Percentiles rank a stretch among this genome's conserved stretches.
These are phyloP conservation scores for Copsychus sechellarum DNA, from an alignment of 2,113 vertebrate species.

Conservation along the genomic window DNA sequence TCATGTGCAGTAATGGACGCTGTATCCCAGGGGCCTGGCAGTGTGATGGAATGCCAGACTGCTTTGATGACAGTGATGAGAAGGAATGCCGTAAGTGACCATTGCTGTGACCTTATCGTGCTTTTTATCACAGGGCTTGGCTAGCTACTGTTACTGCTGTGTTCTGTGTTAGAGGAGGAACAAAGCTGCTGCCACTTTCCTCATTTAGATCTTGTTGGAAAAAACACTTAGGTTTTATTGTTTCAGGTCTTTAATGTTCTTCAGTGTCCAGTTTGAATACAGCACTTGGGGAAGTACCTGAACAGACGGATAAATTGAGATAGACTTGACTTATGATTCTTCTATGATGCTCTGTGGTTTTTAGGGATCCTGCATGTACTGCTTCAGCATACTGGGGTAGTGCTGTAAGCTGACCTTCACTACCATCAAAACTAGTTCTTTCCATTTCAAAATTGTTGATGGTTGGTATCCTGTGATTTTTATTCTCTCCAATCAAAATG, in stretches of 20 bases:
- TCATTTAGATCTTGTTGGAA: neutral
- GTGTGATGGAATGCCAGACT: constrained; percentile 90
- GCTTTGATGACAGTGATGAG: constrained; percentile 94
- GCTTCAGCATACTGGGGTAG: neutral
- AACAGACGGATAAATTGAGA: neutral
- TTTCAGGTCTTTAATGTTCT: neutral
- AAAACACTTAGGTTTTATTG: neutral
- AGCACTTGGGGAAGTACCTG: neutral
- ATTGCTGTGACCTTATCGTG: neutral
- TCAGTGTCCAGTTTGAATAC: neutral
- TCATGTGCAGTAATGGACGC: constrained; percentile 92
- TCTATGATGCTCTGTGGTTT: neutral
- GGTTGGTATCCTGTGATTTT: neutral
- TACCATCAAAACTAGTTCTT: neutral
- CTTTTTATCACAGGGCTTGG: neutral
- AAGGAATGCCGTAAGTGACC: constrained; percentile 92
- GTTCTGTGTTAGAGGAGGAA: neutral
- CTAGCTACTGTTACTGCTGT: neutral
- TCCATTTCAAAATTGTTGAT: neutral
- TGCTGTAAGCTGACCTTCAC: neutral
- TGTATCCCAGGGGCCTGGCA: constrained; percentile 93
- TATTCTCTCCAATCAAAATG: neutral
- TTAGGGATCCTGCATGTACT: neutral
- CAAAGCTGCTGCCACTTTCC: neutral
- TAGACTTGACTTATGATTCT: neutral